These are phyloP conservation scores for Heterotis niloticus DNA, from an alignment of 2,113 vertebrate genomes.

Conservation along the genomic window DNA sequence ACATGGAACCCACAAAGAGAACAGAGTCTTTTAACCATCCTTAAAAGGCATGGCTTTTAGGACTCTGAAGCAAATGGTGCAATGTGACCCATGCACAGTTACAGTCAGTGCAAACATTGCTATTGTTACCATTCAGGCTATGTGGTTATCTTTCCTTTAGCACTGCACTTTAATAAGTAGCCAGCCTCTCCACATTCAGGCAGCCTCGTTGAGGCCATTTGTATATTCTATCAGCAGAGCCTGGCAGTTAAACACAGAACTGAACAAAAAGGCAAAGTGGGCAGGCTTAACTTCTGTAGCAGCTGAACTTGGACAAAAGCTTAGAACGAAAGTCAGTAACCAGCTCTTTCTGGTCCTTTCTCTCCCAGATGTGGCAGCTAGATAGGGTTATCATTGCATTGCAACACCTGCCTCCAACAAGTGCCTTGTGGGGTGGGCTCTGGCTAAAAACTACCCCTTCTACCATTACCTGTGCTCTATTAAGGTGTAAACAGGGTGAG, in stretches of 20 bases:
- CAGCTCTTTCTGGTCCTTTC: background rate
- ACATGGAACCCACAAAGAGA: background rate
- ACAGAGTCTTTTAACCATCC: background rate
- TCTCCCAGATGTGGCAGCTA: slow-evolving; percentile 11
- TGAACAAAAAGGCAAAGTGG: background rate
- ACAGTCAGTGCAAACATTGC: no score
- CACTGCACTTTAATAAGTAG: background rate
- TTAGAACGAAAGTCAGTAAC: background rate
- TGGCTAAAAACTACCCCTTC: no score
- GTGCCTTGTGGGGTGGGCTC: background rate
- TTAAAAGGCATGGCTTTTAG: slow-evolving; percentile 9
- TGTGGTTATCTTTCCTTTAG: no score
- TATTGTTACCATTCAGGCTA: no score
- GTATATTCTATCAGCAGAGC: no score
- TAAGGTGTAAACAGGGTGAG: no score
- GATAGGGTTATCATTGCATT: slow-evolving; percentile 14
- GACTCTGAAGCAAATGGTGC: background rate
- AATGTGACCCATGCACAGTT: no score
- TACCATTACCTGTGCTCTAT: no score
- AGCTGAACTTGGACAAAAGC: slow-evolving; percentile 18
- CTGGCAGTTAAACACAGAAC: background rate
- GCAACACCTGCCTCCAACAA: background rate
- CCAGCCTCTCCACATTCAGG: background rate
- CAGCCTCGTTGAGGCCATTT: no score
- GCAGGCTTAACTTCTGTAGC: background rate